Base-by-base conservation (phyloP, 1,140 invertebrate species). In the Latrodectus geometricus region DNA sequence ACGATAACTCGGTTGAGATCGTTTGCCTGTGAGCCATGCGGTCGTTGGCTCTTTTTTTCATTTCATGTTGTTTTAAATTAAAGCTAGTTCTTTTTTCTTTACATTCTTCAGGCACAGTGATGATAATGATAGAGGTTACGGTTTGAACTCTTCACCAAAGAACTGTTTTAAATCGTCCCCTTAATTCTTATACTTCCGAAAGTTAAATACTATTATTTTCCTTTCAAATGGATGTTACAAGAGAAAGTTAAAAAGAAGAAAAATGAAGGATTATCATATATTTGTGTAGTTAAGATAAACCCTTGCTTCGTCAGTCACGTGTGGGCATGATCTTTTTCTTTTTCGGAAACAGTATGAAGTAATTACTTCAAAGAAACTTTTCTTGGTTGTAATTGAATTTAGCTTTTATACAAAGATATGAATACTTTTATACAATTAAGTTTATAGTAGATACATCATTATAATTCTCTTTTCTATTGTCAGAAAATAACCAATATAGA, bases 21-120 rank as follows among this genome's bases (percentile, higher is more conserved):
- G 61, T 65, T 50, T 21, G 56, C 56, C 61, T 14, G 66, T 12
- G 21, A 21, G 78, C 68, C 8, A 70, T 70, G 78, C 78, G 78
- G 78, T 80, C 78, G 68, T 80, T 80, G 78, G 66, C 78, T 80
- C 15, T 61, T 61, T 61, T 17, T 61, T 17, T 61, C 54, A 61
- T 14, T 61, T 61, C 14, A 35, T 69, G 11, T n/a, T 21, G 4
- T 69, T 80, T 70, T 54, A 80, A 80, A 80, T 80, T 70, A 80
- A 80, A 70, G 78, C 21, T 35, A 23, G 21, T 70, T 54, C 21
- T 52, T 69, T 69, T 69, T 23, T 9, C 9, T 69, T 23, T 9
- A 23, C 17, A 69, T 23, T 61, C 54, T 21, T 69, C 1, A 23
- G 8, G 21, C 9, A 23, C 11, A 69, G n/a, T 69, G 68, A 21